Conservation (phyloP, 2,113 vertebrate species). For the Epinephelus lanceolatus region DNA sequence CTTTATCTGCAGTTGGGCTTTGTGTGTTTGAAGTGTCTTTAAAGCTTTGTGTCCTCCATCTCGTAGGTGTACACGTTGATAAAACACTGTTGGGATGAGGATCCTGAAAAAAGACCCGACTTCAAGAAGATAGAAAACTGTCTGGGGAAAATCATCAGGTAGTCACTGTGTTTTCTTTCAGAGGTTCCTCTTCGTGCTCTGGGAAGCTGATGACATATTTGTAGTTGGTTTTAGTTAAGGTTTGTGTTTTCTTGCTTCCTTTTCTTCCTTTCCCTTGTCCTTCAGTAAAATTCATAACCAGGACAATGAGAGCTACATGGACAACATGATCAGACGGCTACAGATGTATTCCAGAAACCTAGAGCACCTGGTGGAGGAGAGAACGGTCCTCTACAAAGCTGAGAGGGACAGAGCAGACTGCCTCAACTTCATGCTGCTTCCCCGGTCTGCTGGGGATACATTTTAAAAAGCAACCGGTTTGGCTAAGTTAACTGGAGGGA, state of each 20-base stretch:
- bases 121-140: conserved; percentile 95
- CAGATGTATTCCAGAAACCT: conserved; percentile 96
- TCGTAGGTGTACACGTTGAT: conserved; percentile 89
- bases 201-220: background rate
- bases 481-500: background rate
- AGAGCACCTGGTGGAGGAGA: conserved; percentile 95
- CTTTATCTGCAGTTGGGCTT: background rate
- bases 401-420: conserved; percentile 94
- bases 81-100: conserved; percentile 96
- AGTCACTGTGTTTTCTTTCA: background rate
- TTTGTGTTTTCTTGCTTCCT: background rate
- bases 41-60: background rate
- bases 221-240: background rate
- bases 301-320: conserved; percentile 95
- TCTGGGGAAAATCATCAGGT: conserved; percentile 96
- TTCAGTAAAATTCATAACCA: conserved; percentile 93
- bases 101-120: conserved; percentile 95
- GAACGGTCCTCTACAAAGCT: conserved; percentile 94
- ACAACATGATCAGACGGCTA: conserved; percentile 94
- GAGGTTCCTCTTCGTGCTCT: background rate
- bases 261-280: background rate
- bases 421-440: conserved; percentile 97
- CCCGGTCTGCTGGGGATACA: conserved; percentile 84
- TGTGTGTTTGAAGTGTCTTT: background rate
- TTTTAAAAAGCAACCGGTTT: background rate